A percentile compares a stretch with the other conserved stretches of the same genome.
phyloP scores from a whole-genome alignment of 2,888 invertebrate genomes.

The Cephus pulcher region DNA sequence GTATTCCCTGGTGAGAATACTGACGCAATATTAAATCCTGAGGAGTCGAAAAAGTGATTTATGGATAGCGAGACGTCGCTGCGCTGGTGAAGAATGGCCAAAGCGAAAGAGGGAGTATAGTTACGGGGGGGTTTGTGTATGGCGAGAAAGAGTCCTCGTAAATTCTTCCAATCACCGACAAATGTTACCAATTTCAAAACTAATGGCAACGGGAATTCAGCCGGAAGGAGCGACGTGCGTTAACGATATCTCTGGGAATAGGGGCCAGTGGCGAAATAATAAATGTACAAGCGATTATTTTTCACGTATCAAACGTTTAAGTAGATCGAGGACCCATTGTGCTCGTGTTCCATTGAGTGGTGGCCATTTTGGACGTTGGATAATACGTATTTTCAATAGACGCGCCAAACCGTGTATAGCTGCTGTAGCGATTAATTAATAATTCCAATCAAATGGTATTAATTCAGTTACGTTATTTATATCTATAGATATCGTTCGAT shows the following conservation, averaged over 20 bases:
- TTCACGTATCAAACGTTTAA: neutral
- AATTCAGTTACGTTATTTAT: neutral
- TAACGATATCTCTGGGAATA: neutral
- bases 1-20: neutral
- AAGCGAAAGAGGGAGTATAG: constrained; percentile 4
- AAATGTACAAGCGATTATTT: neutral
- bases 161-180: constrained; percentile 52
- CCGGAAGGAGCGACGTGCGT: neutral
- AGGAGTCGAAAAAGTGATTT: constrained; percentile 46
- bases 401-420: neutral
- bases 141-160: constrained; percentile 39
- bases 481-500: neutral
- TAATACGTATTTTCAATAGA: neutral
- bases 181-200: constrained; percentile 38
- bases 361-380: neutral
- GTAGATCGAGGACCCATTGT: neutral
- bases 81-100: constrained; percentile 4
- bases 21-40: constrained; percentile 49
- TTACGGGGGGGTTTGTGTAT: constrained; percentile 6
- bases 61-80: constrained; percentile 17
- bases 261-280: neutral
- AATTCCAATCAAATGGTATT: neutral
- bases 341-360: neutral
- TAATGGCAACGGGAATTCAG: neutral
- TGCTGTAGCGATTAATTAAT: neutral